Conservation (phyloP, 2,888 invertebrate species). For the Xanthorhoe spadicearia region DNA sequence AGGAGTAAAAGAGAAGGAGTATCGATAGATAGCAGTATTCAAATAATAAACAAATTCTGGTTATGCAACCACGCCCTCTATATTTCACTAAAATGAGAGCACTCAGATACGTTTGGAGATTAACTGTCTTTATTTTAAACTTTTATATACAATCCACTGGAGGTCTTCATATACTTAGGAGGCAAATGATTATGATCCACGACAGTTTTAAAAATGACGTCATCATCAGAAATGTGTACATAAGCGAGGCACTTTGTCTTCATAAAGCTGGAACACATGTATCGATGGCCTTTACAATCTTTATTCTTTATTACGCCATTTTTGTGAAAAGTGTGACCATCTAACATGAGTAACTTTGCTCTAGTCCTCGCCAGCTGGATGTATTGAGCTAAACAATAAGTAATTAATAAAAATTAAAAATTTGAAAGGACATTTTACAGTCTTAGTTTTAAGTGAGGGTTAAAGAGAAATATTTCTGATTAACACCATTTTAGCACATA, state of each 20-base stretch:
- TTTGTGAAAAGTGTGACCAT: conserved; percentile 2
- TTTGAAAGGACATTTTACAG: no score
- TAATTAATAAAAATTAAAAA: no score
- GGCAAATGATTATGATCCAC: conserved; percentile 35
- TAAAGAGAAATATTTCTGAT: no score
- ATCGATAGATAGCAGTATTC: no score
- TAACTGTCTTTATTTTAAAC: no score
- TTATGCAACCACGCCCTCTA: no score
- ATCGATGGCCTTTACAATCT: neutral
- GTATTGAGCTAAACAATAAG: neutral
- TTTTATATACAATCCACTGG: conserved; percentile 17
- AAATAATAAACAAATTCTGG: no score
- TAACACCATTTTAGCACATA: no score
- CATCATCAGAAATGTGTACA: conserved; percentile 6
- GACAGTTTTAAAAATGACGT: conserved; percentile 1
- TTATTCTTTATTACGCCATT: neutral
- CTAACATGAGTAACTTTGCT: conserved; percentile 2
- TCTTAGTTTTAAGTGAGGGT: no score
- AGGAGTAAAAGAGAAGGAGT: no score
- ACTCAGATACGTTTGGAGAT: no score
- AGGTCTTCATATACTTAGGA: conserved; percentile 15
- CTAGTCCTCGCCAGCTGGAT: neutral
- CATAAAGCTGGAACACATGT: conserved; percentile 2
- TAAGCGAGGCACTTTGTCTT: conserved; percentile 21
- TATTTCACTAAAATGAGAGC: no score